Percentiles rank a stretch among this genome's conserved stretches.
Conservation (phyloP, 2,797 vertebrate species). For the Phalloptychus januarius region DNA sequence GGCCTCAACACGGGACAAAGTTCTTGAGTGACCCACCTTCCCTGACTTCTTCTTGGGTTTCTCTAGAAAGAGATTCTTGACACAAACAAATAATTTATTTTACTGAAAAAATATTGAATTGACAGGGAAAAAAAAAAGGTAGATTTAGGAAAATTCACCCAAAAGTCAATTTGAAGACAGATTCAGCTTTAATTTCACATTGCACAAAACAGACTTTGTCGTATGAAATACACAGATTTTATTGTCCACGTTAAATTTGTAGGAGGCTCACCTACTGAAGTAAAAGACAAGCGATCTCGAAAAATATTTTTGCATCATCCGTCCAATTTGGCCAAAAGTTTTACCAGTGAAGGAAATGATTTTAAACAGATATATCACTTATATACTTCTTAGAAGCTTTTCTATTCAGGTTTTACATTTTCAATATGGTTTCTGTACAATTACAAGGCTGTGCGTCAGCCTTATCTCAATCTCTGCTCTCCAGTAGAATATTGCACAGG, state of each 20-base stretch:
- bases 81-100: not conserved
- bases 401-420: not conserved
- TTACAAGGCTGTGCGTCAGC: not conserved
- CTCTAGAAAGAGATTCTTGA: slow-evolving; percentile 76
- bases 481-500: not conserved
- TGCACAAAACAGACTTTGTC: not conserved
- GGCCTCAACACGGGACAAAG: slow-evolving; percentile 75
- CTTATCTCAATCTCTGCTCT: not conserved
- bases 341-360: not conserved
- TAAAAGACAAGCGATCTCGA: not conserved
- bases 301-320: not conserved
- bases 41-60: slow-evolving; percentile 77
- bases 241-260: no score
- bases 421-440: not conserved
- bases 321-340: not conserved
- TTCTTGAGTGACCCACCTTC: slow-evolving; percentile 76
- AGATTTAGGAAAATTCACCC: not conserved
- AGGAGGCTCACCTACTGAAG: no score
- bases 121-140: not conserved
- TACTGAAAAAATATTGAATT: not conserved
- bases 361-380: not conserved
- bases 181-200: not conserved
- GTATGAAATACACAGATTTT: not conserved
- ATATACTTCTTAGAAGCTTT: not conserved
- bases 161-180: not conserved